Evolutionary conservation across 2,113 vertebrate species (phyloP), one percentile per base, ranked within the genome.

Genomic region (Ceyx cyanopectus): DNA sequence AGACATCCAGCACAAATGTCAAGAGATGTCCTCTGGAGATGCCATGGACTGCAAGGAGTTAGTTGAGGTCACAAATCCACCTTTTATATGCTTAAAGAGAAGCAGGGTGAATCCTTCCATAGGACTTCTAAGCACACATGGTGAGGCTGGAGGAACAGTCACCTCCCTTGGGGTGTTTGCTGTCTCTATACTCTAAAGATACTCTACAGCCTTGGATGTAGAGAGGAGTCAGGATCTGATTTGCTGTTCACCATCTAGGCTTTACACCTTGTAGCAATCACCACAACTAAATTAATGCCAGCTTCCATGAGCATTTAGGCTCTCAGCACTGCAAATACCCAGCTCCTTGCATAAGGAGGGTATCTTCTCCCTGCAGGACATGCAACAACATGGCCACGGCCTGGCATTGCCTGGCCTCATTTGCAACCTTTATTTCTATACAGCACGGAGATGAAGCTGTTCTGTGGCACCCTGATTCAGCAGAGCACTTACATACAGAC

Each of bases 281-380:
- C n/a, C 12, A 23, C n/a, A 63, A 21, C 81, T 84, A 29, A 60
- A 7, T 40, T 62, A 43, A 37, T 14, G 8, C 48, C 40, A 27
- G 1, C 18, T 57, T 41, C 27, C 51, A 34, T 0, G 2, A 23
- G 7, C 30, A 2, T 45, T 83, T 26, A 30, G 26, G 4, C 12
- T 46, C 51, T 67, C 16, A 66, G 30, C 32, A 74, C 37, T 54
- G 32, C 18, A 1, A 17, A 1, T 15, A 27, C 9, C n/a, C 58
- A 57, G 8, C 43, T 51, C 30, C 54, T 68, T 30, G n/a, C 69
- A 8, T 21, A 50, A 8, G 23, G 34, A 2, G 17, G 30, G 11
- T 45, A 70, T 18, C 72, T 83, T 30, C 23, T 45, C 48, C 27
- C 29, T 58, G 14, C 18, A 58, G 13, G 30, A n/a, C 4, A 5